phyloP scores from a whole-genome alignment of 2,888 invertebrate species.

The Villa cingulata region DNA sequence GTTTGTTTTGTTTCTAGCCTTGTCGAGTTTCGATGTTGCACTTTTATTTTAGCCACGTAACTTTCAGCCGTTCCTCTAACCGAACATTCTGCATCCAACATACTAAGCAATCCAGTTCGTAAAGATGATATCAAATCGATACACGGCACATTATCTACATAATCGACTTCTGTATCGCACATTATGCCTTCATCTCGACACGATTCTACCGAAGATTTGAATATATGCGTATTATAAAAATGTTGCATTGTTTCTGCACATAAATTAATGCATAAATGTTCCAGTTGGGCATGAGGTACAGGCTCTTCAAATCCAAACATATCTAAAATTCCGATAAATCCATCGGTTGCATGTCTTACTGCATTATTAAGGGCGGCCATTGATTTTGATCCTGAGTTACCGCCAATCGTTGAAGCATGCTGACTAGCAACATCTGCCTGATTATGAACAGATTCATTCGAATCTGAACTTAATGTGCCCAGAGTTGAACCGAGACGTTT shows the following conservation, averaged over 20 bases:
- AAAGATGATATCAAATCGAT: slow-evolving; percentile 89
- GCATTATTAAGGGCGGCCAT: slow-evolving; percentile 88
- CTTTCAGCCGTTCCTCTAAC: slow-evolving; percentile 67
- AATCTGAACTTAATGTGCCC: slow-evolving; percentile 78
- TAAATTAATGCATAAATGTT: slow-evolving; percentile 87
- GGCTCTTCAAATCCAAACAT: slow-evolving; percentile 96
- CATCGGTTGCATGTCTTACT: slow-evolving; percentile 83
- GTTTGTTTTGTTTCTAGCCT: slow-evolving; percentile 57
- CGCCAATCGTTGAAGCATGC: slow-evolving; percentile 69
- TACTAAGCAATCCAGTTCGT: slow-evolving; percentile 79
- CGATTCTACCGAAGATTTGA: slow-evolving; percentile 86
- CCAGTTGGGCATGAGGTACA: slow-evolving; percentile 68
- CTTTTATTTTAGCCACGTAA: slow-evolving; percentile 65
- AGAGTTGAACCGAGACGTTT: slow-evolving; percentile 69
- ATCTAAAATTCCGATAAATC: slow-evolving; percentile 88
- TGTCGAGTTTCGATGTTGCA: slow-evolving; percentile 69
- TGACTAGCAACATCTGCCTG: slow-evolving; percentile 73
- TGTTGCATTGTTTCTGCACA: slow-evolving; percentile 97
- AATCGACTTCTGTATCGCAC: slow-evolving; percentile 81
- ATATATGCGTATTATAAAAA: slow-evolving; percentile 93
- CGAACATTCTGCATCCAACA: slow-evolving; percentile 85
- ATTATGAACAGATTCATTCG: slow-evolving; percentile 82
- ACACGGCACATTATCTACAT: slow-evolving; percentile 87
- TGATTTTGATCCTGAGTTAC: slow-evolving; percentile 70
- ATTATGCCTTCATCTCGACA: slow-evolving; percentile 86